Evolutionary conservation across 2,113 vertebrate genomes (phyloP), one percentile per base, ranked within the genome.

Genomic region (Galbula dea): DNA sequence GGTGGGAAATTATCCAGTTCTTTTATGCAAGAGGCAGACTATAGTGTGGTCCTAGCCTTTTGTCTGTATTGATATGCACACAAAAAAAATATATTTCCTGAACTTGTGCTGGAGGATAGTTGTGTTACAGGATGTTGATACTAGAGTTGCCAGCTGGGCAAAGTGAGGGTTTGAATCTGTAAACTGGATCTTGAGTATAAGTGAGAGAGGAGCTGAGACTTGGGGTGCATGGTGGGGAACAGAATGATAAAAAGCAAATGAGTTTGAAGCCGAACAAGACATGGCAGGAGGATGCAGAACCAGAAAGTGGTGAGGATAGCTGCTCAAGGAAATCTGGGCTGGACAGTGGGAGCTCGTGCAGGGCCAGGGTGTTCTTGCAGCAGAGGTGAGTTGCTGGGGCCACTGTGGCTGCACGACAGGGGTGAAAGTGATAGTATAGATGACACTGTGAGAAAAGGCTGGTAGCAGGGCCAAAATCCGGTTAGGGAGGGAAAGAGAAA

Each of bases 331-430:
- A 57, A 41, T 41, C 11, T 62, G 37, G 48, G 22, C 45, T 65
- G 62, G 58, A 63, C 73, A 29, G 21, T 27, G 36, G 26, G 37
- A 36, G 30, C 39, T 79, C 6, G 3, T 62, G 7, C 1, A 3
- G 51, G 37, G 13, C 29, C 1, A 2, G 34, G 20, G 2, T 36
- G 58, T 36, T 37, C 41, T 71, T 54, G 32, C 34, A 39, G 30
- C 24, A 24, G 12, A 71, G 34, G 20, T 66, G 73, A n/a, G 68
- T 41, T 80, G 27, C 3, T 0, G 0, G 29, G 29, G 10, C 15
- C 6, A 0, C 30, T 22, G 9, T 5, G 55, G 62, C 32, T 61
- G 48, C 4, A 3, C 1, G 2, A 30, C 12, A n/a, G 17, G 46
- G 8, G 1, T 74, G 24, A 16, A 18, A 68, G 30, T 32, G 81